Base-by-base conservation (phyloP, 2,888 invertebrate genomes). In the Salpingus planirostris region DNA sequence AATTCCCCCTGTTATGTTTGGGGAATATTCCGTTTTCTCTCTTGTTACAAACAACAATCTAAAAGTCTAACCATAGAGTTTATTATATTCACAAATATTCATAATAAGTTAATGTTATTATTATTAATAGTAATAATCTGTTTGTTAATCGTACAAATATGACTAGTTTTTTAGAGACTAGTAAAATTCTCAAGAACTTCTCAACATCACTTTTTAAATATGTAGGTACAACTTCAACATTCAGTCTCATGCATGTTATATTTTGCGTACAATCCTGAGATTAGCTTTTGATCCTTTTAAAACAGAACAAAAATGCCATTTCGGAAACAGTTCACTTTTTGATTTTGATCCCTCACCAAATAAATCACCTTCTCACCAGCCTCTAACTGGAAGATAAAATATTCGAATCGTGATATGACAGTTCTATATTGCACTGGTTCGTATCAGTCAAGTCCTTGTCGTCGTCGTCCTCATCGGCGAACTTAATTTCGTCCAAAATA, bases 391-490 rank as follows among this genome's bases (percentile, higher is more conserved):
- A 58, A 50, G 60, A 60, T 54, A 60, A 50, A 47, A 61, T 53
- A 55, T 62, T 62, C 26, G 57, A 56, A 51, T 61, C 59, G 43
- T 61, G 62, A 62, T 62, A 62, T 61, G 60, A 45, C 46, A 48
- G 40, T 46, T 59, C 54, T 47, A 52, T 60, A 58, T 61, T 62
- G 60, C 62, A 61, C 56, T 55, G 49, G 31, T 47, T 54, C n/a
- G n/a, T n/a, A 40, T 52, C 58, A 39, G 43, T 49, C 33, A 46
- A 45, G 33, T 56, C 52, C 33, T 46, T 38, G 3, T 40, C 63
- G 2, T 75, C 75, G 1, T 75, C 76, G 44, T 73, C 75, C 18
- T 82, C 82, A 50, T 84, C 83, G 4, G 77, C 84, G 55, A 77
- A 84, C 51, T 73, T 77, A 27, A 83, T 74, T 45, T 80, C 80